phyloP scores from a whole-genome alignment of 1,140 invertebrate species.

The Aphelinus atriplicis region DNA sequence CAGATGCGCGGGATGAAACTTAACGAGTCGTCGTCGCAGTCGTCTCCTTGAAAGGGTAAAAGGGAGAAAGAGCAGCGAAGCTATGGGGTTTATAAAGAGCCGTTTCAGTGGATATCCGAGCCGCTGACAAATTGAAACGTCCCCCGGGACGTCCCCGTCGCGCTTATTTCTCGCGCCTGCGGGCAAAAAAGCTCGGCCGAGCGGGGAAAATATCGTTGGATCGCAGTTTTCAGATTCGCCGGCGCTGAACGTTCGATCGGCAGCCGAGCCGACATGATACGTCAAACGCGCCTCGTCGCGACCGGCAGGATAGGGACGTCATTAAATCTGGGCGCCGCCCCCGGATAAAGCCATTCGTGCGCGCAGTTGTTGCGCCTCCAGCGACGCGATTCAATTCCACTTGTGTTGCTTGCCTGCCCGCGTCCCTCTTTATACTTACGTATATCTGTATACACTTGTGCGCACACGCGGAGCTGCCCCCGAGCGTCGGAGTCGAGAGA shows the following conservation, averaged over 20 bases:
- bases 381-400: constrained; percentile 25
- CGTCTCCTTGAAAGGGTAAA: background rate
- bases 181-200: too few relatives aligned
- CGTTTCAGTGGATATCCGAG: too few relatives aligned
- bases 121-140: constrained; percentile 24
- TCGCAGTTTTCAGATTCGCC: too few relatives aligned
- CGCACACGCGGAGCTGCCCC: too few relatives aligned
- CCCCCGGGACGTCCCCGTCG: background rate
- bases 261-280: background rate
- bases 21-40: background rate
- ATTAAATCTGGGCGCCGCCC: constrained; percentile 38
- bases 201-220: too few relatives aligned
- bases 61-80: background rate
- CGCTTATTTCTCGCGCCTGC: background rate
- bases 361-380: constrained; percentile 38
- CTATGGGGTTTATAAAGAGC: background rate
- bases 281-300: constrained; percentile 33
- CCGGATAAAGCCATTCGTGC: constrained; percentile 50
- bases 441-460: too few relatives aligned
- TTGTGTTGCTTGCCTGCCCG: background rate
- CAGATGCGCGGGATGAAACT: background rate
- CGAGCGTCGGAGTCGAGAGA: too few relatives aligned
- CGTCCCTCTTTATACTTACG: too few relatives aligned
- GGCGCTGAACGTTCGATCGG: background rate
- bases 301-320: constrained; percentile 48